phyloP scores from a whole-genome alignment of 2,797 vertebrate species.

The Eulemur albifrons region DNA sequence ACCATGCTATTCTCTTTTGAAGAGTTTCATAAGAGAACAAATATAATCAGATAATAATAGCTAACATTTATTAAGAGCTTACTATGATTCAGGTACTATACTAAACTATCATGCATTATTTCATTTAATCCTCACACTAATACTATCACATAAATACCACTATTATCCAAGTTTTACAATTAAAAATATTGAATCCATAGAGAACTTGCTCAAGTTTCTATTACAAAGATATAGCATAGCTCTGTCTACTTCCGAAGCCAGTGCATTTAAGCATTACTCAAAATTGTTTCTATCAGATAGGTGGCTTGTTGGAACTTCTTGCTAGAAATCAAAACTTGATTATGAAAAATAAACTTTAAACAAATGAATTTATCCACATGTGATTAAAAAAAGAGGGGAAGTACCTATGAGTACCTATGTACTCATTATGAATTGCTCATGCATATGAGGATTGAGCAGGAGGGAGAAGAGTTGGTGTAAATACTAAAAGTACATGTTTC shows the following conservation, averaged over 20 bases:
- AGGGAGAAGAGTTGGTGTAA: not conserved
- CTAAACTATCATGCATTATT: not conserved
- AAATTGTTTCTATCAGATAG: not conserved
- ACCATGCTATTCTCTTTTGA: not conserved
- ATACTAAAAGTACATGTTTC: conserved; percentile 40
- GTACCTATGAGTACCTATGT: not conserved
- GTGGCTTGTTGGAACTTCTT: not conserved
- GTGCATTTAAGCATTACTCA: not conserved
- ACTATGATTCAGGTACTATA: not conserved
- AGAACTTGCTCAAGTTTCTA: not conserved
- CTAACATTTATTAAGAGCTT: conserved; percentile 3
- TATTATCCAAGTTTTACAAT: not conserved
- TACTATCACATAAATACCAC: not conserved
- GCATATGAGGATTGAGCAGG: not conserved
- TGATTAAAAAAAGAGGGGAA: not conserved
- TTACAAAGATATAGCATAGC: not conserved
- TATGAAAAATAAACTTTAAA: conserved; percentile 68
- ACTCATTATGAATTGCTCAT: not conserved
- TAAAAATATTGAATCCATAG: not conserved
- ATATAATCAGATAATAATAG: not conserved
- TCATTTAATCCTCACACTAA: not conserved
- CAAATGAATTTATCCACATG: conserved; percentile 57
- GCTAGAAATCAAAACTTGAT: conserved; percentile 60
- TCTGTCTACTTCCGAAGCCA: not conserved
- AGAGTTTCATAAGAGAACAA: not conserved